A percentile compares a stretch with the other conserved stretches of the same genome.
phyloP scores from a whole-genome alignment of 2,797 vertebrate species.

The Melanotaenia nigrans region DNA sequence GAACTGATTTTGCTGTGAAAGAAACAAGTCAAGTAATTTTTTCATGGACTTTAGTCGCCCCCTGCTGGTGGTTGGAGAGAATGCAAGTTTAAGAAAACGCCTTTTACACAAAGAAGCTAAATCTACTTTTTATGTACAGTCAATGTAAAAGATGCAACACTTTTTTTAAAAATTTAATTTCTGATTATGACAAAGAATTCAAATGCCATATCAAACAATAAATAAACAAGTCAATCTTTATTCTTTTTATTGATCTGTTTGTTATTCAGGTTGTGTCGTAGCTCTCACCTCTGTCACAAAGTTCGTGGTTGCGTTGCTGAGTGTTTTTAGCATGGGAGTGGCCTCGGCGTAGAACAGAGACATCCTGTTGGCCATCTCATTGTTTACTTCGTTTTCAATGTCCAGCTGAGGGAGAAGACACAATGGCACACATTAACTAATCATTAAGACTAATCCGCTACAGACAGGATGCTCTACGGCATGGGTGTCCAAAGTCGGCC shows the following conservation, averaged over 20 bases:
- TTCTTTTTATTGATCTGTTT: background rate
- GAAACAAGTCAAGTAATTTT: background rate
- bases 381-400: conserved; percentile 98
- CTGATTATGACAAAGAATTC: background rate
- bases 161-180: background rate
- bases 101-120: too few species aligned
- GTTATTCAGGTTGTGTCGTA: background rate
- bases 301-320: conserved; percentile 94
- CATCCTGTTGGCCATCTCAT: conserved; percentile 99
- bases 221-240: background rate
- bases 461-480: too few species aligned
- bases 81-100: background rate
- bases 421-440: conserved; percentile 7
- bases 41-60: background rate
- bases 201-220: background rate
- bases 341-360: conserved; percentile 98
- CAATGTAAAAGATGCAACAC: background rate
- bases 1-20: too few species aligned
- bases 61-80: background rate
- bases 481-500: too few species aligned
- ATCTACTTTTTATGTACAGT: background rate
- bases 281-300: conserved; percentile 92
- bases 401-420: conserved; percentile 85
- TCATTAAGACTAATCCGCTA: too few species aligned
- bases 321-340: conserved; percentile 97